Evolutionary conservation across 2,113 vertebrate genomes (phyloP).

Genomic region (Oreochromis spilurus): DNA sequence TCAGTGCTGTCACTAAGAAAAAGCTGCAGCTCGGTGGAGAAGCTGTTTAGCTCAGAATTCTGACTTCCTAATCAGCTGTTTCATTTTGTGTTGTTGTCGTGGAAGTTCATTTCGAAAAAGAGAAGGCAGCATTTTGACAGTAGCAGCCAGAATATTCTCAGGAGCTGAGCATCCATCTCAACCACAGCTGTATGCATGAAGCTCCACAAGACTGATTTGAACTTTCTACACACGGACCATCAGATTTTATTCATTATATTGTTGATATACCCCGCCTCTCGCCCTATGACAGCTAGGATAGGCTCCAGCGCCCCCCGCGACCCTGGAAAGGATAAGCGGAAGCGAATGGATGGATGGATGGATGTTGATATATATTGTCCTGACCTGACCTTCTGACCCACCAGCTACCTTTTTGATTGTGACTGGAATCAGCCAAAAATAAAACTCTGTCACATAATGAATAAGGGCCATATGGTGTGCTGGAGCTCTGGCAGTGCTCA

Average conservation of each 20-base stretch:
- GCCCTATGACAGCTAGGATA: no score
- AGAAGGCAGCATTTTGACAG: background rate
- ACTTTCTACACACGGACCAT: background rate
- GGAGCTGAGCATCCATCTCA: background rate
- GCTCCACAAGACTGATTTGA: background rate
- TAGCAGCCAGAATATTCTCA: background rate
- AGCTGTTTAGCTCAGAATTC: background rate
- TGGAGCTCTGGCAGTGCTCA: no score
- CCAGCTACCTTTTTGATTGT: background rate
- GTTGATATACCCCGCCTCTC: background rate
- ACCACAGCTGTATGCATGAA: background rate
- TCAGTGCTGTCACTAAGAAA: background rate
- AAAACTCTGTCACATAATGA: background rate
- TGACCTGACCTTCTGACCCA: background rate
- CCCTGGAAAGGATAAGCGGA: no score
- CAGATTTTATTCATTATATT: background rate
- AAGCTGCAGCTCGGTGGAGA: background rate
- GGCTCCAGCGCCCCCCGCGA: no score
- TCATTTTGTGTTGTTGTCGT: background rate
- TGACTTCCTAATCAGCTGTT: conserved; percentile 5
- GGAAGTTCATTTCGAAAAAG: background rate
- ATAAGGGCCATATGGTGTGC: background rate
- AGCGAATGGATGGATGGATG: no score
- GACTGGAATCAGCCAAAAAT: background rate
- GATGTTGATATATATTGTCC: background rate